A percentile compares a stretch with the other conserved stretches of the same genome.
Evolutionary conservation across 2,888 invertebrate species (phyloP).

Genomic region (Dryomyza anilis): DNA sequence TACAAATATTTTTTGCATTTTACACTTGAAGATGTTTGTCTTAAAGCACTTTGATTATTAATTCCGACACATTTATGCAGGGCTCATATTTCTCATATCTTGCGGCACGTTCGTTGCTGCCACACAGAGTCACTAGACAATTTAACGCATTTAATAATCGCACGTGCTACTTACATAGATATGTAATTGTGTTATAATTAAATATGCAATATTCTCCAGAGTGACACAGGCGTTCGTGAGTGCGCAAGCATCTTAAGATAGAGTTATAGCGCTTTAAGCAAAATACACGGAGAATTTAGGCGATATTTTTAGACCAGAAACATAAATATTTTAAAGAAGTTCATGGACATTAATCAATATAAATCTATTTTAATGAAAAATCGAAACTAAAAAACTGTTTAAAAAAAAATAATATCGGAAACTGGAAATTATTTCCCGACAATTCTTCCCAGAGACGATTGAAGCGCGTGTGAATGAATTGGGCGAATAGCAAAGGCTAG

Average conservation of each 20-base stretch:
- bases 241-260: background rate
- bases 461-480: too few species aligned
- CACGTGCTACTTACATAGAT: background rate
- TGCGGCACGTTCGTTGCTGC: background rate
- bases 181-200: slow-evolving; percentile 11
- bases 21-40: background rate
- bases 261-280: background rate
- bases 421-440: too few species aligned
- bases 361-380: too few species aligned
- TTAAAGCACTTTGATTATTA: background rate
- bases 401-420: too few species aligned
- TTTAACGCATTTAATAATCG: slow-evolving; percentile 5
- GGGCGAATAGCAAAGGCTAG: too few species aligned
- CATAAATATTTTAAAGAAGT: too few species aligned
- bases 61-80: background rate
- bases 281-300: too few species aligned
- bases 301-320: too few species aligned
- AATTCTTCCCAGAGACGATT: too few species aligned
- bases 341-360: too few species aligned
- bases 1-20: too few species aligned
- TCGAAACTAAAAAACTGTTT: too few species aligned
- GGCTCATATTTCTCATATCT: background rate
- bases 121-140: background rate
- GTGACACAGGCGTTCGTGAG: background rate
- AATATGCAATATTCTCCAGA: slow-evolving; percentile 2